These are phyloP conservation scores for Hyles lineata DNA, from an alignment of 2,888 invertebrate species.

Conservation along the genomic window DNA sequence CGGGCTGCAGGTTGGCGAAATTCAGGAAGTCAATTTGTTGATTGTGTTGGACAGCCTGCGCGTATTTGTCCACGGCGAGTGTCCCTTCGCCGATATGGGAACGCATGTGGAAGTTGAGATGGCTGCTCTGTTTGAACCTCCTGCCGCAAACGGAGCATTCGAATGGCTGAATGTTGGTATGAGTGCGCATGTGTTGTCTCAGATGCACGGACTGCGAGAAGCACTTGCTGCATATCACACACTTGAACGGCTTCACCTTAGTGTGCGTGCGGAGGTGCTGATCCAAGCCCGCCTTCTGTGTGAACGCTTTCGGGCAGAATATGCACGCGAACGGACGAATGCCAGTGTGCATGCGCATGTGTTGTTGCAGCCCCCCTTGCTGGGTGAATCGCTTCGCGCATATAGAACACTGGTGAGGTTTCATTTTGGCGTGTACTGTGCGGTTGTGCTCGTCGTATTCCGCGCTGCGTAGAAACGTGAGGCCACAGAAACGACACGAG, in stretches of 20 bases:
- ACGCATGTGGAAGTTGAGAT: slow-evolving; percentile 78
- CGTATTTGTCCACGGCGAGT: slow-evolving; percentile 58
- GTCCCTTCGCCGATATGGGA: slow-evolving; percentile 66
- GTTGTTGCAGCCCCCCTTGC: slow-evolving; percentile 77
- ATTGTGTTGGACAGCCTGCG: slow-evolving; percentile 53
- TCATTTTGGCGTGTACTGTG: slow-evolving; percentile 69
- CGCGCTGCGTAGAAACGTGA: slow-evolving; percentile 62
- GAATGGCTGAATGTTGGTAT: slow-evolving; percentile 81
- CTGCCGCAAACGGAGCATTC: slow-evolving; percentile 72
- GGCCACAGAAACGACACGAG: slow-evolving; percentile 68
- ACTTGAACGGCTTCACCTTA: slow-evolving; percentile 78
- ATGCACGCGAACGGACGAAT: slow-evolving; percentile 75
- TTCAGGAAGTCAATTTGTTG: slow-evolving; percentile 65
- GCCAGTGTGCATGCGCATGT: slow-evolving; percentile 79
- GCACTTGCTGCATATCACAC: slow-evolving; percentile 75
- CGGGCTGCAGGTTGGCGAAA: slow-evolving; percentile 67
- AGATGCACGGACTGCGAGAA: slow-evolving; percentile 81
- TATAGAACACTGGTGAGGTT: slow-evolving; percentile 74
- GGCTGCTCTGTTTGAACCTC: slow-evolving; percentile 79
- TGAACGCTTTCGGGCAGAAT: slow-evolving; percentile 76
- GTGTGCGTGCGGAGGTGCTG: slow-evolving; percentile 80
- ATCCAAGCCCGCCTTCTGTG: slow-evolving; percentile 78
- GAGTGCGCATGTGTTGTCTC: slow-evolving; percentile 80
- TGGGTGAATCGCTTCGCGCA: slow-evolving; percentile 79
- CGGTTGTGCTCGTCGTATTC: slow-evolving; percentile 74